Evolutionary conservation across 35 echinoderm and acorn worm species (phyloP).

Genomic region (Apostichopus parvimensis): DNA sequence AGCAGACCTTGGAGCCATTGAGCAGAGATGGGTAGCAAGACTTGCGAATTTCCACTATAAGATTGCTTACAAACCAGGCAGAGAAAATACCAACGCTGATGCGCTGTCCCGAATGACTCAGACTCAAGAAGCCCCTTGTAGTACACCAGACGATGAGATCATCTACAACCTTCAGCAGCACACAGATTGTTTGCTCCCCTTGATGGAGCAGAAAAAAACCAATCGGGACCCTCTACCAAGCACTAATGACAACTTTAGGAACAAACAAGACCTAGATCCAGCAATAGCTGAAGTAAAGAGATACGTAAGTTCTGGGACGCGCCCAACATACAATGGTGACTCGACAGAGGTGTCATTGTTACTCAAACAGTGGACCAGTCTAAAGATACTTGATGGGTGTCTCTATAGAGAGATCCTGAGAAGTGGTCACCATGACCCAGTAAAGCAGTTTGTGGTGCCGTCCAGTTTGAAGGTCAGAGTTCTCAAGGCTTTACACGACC

Average conservation of each 20-base stretch:
- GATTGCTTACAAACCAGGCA: constrained; percentile 21
- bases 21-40: constrained; percentile 30
- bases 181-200: neutral
- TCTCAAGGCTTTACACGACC: constrained; percentile 48
- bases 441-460: constrained; percentile 61
- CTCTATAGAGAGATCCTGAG: neutral
- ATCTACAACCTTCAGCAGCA: constrained; percentile 3
- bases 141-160: neutral
- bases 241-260: neutral
- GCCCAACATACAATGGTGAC: neutral
- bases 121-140: neutral
- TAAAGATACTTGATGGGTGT: neutral
- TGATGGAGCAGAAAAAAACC: neutral
- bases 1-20: constrained; percentile 32
- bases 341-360: neutral
- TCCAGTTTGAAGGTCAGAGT: neutral
- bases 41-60: constrained; percentile 11
- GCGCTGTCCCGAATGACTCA: constrained; percentile 14
- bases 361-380: constrained; percentile 6
- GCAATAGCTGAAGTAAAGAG: neutral
- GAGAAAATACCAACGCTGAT: constrained; percentile 32
- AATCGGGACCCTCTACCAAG: too few relatives aligned
- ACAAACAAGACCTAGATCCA: neutral
- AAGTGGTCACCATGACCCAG: neutral
- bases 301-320: neutral